Evolutionary conservation across 92 coral and sea anemone genomes (phyloP), one percentile per base, ranked within the genome.

Genomic region (Porites rus): DNA sequence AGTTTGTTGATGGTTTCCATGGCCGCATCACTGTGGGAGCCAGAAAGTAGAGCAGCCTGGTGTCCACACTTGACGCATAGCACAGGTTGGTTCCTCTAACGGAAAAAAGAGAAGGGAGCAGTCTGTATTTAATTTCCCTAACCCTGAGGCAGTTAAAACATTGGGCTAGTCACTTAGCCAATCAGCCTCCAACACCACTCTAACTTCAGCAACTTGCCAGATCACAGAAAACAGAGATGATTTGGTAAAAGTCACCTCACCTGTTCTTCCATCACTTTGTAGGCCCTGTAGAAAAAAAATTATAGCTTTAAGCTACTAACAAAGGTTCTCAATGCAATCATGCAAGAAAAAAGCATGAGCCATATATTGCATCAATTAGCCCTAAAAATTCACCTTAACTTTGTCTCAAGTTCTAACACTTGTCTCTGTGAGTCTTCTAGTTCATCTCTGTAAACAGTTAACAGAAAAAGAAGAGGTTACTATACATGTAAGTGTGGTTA

Each of bases 21-120:
- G 18, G 94, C 83, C 0, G 95, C 97, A 16, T 95, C 91, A 65
- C 95, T 88, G 81, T 94, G 93, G 12, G 85, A 66, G 22, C 88
- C 82, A 50, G 96, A 90, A 17, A 97, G 86, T 9, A 92, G 82
- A 14, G 96, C 96, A 56, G 93, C 88, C 63, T 86, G 92, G 14
- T 92, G 91, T 21, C 97, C 98, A 90, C 99, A 97, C 65, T 93
- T 95, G 22, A 91, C 91, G 63, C 99, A 97, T 68, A 95, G 67
- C 7, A 86, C 89, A 22, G 98, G 93, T 74, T 88, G 87, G 51
- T 38, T 71, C 3, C 77, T 70, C 86, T 81, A n/a, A 78, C 0
- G 16, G 46, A 62, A 78, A 6, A 64, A 78, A 22, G n/a, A 12
- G 17, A 75, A 25, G 24, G 6, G 28, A 22, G 0, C n/a, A 16